phyloP scores from a whole-genome alignment of 2,113 vertebrate genomes.

The Scopus umbretta region DNA sequence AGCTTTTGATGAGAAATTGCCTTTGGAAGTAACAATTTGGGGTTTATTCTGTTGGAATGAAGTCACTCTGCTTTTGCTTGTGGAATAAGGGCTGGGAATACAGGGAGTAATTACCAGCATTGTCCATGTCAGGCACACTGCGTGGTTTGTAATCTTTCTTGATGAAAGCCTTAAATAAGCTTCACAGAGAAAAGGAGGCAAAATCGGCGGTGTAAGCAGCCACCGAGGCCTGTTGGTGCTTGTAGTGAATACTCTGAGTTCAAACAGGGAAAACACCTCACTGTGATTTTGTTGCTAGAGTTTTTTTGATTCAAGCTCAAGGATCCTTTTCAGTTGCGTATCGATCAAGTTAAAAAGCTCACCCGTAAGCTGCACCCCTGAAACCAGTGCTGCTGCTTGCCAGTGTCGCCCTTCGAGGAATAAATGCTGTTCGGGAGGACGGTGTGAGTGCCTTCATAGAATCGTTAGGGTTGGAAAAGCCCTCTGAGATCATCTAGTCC shows the following conservation, averaged over 20 bases:
- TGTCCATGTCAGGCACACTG: fast-evolving
- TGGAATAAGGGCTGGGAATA: background rate
- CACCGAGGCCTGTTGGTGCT: fast-evolving
- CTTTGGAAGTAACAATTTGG: background rate
- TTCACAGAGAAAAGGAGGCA: fast-evolving
- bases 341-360: fast-evolving
- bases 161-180: background rate
- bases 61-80: background rate
- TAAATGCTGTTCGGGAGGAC: background rate
- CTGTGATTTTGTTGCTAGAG: fast-evolving
- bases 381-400: background rate
- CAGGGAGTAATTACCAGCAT: background rate
- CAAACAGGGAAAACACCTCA: fast-evolving
- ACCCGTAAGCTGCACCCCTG: fast-evolving
- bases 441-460: background rate
- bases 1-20: background rate
- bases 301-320: fast-evolving
- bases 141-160: background rate
- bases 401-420: fast-evolving
- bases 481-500: too few relatives aligned
- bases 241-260: fast-evolving
- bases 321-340: fast-evolving
- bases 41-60: background rate
- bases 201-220: fast-evolving
- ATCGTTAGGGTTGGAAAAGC: too few relatives aligned